These are phyloP conservation scores for Drosophila nikananu DNA, from an alignment of 1,140 invertebrate genomes.

Conservation along the genomic window DNA sequence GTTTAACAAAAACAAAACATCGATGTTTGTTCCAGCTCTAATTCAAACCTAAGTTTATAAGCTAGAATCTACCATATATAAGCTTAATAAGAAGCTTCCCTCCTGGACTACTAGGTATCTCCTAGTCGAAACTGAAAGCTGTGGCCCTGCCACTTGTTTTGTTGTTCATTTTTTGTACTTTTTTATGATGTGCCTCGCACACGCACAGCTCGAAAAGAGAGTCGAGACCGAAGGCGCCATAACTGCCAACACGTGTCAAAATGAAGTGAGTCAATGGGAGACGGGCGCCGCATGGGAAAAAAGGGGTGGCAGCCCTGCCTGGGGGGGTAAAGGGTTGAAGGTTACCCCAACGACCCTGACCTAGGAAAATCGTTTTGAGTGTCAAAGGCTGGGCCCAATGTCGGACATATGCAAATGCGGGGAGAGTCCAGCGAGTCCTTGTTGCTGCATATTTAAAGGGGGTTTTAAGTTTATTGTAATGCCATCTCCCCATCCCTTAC, in stretches of 20 bases:
- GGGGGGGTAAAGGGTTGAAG: not conserved
- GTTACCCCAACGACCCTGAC: constrained; percentile 65
- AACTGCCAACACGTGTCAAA: constrained; percentile 81
- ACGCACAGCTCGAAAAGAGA: constrained; percentile 43
- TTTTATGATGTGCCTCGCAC: constrained; percentile 69
- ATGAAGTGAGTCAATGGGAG: constrained; percentile 48
- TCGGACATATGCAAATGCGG: constrained; percentile 76
- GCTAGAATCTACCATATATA: accelerated
- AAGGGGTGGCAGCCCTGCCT: not conserved
- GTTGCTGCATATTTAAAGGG: constrained; percentile 69
- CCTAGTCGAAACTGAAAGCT: not conserved
- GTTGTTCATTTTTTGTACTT: constrained; percentile 17
- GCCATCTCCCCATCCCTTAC: not conserved
- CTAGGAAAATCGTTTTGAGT: constrained; percentile 77
- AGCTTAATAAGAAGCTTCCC: not conserved
- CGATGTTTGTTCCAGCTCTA: no score
- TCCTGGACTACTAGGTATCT: constrained; percentile 6
- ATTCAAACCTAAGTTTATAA: no score
- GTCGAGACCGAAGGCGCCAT: constrained; percentile 64
- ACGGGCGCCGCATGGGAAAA: constrained; percentile 9
- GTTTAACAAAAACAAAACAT: no score
- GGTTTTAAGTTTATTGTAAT: constrained; percentile 55
- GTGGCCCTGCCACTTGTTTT: constrained; percentile 4
- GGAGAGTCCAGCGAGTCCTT: constrained; percentile 45
- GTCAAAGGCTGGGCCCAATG: constrained; percentile 72